Evolutionary conservation across 1,140 invertebrate genomes (phyloP).

Genomic region (Lamellibrachia luymesi): DNA sequence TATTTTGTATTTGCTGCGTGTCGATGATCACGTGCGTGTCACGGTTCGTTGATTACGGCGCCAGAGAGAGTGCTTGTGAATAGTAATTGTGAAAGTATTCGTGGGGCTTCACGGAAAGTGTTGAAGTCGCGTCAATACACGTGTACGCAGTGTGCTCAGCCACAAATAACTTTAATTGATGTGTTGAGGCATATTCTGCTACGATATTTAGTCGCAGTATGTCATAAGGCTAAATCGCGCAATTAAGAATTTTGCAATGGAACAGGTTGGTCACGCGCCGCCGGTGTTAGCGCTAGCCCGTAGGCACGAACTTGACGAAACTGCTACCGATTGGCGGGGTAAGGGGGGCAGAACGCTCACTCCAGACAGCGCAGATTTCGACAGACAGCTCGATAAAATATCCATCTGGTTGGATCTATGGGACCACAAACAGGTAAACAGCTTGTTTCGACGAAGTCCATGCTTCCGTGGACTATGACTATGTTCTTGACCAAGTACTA

Average conservation of each 20-base stretch:
- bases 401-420: conserved; percentile 48
- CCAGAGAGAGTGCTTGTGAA: not conserved
- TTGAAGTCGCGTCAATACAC: not conserved
- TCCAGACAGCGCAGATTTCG: conserved; percentile 45
- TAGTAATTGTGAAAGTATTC: not conserved
- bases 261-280: not conserved
- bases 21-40: not conserved
- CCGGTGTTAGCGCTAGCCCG: not conserved
- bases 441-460: not conserved
- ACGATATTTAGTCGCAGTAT: not conserved
- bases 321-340: conserved; percentile 36
- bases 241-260: not conserved
- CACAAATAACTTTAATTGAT: not conserved
- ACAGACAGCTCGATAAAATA: conserved; percentile 49
- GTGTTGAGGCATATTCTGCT: not conserved
- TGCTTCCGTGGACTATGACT: too few relatives aligned
- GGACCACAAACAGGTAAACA: conserved; percentile 45
- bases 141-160: not conserved
- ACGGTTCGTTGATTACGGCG: not conserved
- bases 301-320: not conserved
- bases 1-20: not conserved
- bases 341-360: conserved; percentile 43
- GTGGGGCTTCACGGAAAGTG: not conserved
- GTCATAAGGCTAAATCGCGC: not conserved
- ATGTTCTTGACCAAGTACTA: too few relatives aligned